Conservation (phyloP, 1,140 invertebrate genomes). For the Manduca sexta region DNA sequence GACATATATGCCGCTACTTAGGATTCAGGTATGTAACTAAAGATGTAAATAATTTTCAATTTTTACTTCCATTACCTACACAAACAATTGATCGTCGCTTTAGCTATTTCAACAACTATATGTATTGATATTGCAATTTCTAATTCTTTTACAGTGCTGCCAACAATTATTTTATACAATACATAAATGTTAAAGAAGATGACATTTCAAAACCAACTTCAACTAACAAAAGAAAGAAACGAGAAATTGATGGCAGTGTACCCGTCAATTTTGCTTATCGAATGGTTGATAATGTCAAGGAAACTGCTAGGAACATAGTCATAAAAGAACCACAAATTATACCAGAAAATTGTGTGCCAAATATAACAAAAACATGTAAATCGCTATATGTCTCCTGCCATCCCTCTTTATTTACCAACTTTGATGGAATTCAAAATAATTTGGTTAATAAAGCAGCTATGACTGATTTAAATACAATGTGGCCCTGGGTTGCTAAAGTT, state of each 20-base stretch:
- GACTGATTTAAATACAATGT: slow-evolving; percentile 26
- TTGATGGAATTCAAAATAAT: slow-evolving; percentile 25
- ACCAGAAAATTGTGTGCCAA: slow-evolving; percentile 56
- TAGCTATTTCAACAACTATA: no score
- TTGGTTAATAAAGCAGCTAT: slow-evolving; percentile 15
- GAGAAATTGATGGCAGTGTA: slow-evolving; percentile 21
- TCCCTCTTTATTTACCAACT: slow-evolving; percentile 39
- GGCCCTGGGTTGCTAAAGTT: slow-evolving; percentile 82
- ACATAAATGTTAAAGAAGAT: slow-evolving; percentile 49
- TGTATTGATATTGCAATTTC: not conserved
- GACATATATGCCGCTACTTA: slow-evolving; percentile 75
- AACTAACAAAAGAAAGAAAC: slow-evolving; percentile 29
- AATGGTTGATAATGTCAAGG: slow-evolving; percentile 15
- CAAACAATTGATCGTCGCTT: no score
- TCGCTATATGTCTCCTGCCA: slow-evolving; percentile 56
- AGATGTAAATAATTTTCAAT: not conserved
- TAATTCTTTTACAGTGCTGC: slow-evolving; percentile 42
- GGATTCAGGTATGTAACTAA: slow-evolving; percentile 74
- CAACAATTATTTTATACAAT: slow-evolving; percentile 51
- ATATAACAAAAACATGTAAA: slow-evolving; percentile 60
- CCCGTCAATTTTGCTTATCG: slow-evolving; percentile 45
- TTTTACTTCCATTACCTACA: no score
- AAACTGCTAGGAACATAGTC: slow-evolving; percentile 26
- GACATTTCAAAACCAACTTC: slow-evolving; percentile 14
- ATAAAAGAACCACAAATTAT: slow-evolving; percentile 47